Evolutionary conservation across 2,797 vertebrate genomes (phyloP), one percentile per base, ranked within the genome.

Genomic region (Gymnocypris eckloni): DNA sequence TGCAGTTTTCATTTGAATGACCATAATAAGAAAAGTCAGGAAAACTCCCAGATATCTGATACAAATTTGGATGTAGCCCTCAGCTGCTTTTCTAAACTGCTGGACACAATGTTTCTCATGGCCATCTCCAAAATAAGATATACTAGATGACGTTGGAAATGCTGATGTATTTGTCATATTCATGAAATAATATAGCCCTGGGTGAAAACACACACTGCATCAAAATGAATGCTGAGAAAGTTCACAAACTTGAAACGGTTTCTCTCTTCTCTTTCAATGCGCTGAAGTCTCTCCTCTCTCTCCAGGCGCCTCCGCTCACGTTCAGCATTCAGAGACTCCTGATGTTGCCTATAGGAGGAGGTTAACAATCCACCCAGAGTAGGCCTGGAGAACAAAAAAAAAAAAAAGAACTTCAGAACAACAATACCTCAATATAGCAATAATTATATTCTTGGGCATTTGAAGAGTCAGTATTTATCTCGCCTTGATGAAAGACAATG

Each of bases 321-420:
- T 92, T 99, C 98, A 22, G 95, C 96, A 64, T 97, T 95, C 94
- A 99, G 92, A 28, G 97, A 97, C 90, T 99, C 98, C 89, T 99
- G 98, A 92, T 99, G 98, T 92, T 99, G 98, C 88, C 97, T 94
- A 94, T 97, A 98, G 3, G 98, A 99, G 48, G 97, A 99, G 6
- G 96, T 96, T 76, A 99, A 94, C 88, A 99, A 94, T 86, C 97
- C 95, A 87, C 97, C 97, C 85, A 96, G 91, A 83, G 93, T 89
- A 18, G 96, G 92, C 92, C 97, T 99, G 87, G 16, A 52, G 33
- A 20, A 84, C 15, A 8, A 45, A 16, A 66, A 61, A 79, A 16
- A 4, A 50, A 54, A 81, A 41, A 67, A 80, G 41, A 20, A 13
- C 67, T 80, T 18, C 7, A 45, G 20, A 61, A 79, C 3, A 43